Evolutionary conservation across 2,797 vertebrate species (phyloP).

Genomic region (Nannoperca obscura): DNA sequence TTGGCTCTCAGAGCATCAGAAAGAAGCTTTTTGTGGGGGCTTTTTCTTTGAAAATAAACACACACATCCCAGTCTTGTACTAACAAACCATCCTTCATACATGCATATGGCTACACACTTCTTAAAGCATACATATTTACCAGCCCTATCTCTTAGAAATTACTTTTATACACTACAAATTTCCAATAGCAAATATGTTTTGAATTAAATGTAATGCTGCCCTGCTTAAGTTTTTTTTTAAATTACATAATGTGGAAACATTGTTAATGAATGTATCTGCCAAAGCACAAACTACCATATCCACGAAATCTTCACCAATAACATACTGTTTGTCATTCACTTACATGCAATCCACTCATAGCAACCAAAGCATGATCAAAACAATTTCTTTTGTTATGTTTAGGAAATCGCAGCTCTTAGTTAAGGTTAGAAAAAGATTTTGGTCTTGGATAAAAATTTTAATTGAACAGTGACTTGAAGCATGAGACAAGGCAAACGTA

Average conservation of each 20-base stretch:
- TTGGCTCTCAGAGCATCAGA: constrained; percentile 9
- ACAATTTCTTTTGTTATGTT: not conserved
- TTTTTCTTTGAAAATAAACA: not conserved
- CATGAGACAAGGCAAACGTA: not conserved
- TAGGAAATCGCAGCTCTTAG: not conserved
- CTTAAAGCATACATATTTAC: not conserved
- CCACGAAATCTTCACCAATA: not conserved
- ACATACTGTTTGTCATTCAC: not conserved
- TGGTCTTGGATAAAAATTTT: not conserved
- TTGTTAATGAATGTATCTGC: not conserved
- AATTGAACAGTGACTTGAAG: too few species aligned
- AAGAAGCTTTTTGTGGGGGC: not conserved
- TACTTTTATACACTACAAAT: not conserved
- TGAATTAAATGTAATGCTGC: too few species aligned
- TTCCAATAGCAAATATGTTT: not conserved
- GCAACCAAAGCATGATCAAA: not conserved
- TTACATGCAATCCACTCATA: not conserved
- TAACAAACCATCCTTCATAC: not conserved
- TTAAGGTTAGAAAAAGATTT: not conserved
- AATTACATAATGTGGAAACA: not conserved
- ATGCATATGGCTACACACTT: not conserved
- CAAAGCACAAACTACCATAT: not conserved
- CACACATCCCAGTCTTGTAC: not conserved
- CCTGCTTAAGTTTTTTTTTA: not conserved
- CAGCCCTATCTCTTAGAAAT: not conserved